Conservation (phyloP, 2,888 invertebrate species). For the Laspeyria flexula region DNA sequence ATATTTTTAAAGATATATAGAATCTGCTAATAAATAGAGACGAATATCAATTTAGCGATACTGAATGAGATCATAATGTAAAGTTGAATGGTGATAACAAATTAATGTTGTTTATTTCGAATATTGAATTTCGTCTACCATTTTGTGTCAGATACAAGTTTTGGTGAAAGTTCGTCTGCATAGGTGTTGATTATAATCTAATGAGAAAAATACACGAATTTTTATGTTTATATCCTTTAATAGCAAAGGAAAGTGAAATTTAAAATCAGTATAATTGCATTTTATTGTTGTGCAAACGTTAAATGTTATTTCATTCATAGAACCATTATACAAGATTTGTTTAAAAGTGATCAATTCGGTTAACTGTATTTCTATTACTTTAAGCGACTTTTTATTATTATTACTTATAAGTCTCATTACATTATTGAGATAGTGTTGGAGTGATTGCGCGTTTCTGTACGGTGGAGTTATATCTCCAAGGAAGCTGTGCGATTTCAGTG, state of each 20-base stretch:
- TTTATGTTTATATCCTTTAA: slow-evolving; percentile 4
- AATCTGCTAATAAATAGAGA: slow-evolving; percentile 13
- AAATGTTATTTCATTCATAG: too few species aligned
- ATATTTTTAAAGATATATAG: slow-evolving; percentile 8
- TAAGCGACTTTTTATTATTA: too few species aligned
- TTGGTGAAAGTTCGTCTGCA: slow-evolving; percentile 2
- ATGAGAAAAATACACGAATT: slow-evolving; percentile 1
- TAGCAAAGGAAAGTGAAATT: slow-evolving; percentile 1
- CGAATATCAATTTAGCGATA: slow-evolving; percentile 13
- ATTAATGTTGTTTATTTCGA: slow-evolving; percentile 6
- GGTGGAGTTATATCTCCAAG: too few species aligned
- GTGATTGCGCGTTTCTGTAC: too few species aligned
- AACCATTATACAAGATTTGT: too few species aligned
- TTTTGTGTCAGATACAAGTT: slow-evolving; percentile 2
- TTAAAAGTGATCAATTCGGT: too few species aligned
- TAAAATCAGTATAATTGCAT: background rate
- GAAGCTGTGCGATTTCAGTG: too few species aligned
- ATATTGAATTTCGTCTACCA: slow-evolving; percentile 6
- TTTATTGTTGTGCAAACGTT: background rate
- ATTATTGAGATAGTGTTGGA: too few species aligned
- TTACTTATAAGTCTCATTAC: too few species aligned
- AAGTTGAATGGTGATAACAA: slow-evolving; percentile 17
- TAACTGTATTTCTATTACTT: too few species aligned
- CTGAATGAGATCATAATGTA: slow-evolving; percentile 23
- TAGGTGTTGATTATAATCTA: slow-evolving; percentile 7